These are phyloP conservation scores for Corythaeola cristata DNA, from an alignment of 2,113 vertebrate genomes.

Conservation along the genomic window DNA sequence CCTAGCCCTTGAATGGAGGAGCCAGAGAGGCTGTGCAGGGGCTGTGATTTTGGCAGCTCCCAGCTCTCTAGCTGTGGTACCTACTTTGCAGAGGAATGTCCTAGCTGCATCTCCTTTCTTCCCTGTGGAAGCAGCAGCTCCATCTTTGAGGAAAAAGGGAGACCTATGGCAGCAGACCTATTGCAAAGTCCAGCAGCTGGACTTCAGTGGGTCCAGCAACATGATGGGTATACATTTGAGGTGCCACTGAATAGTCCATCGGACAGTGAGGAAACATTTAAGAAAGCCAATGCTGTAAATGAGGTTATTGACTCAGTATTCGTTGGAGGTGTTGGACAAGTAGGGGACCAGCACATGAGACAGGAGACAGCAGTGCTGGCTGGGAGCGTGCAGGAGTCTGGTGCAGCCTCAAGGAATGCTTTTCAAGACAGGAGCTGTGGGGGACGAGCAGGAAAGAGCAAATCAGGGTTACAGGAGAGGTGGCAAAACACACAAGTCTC, in stretches of 20 bases:
- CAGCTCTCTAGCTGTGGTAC: neutral
- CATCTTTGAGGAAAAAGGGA: neutral
- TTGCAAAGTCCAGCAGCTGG: neutral
- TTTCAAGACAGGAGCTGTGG: neutral
- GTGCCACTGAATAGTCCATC: neutral
- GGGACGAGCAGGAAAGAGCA: neutral
- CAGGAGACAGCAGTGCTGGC: neutral
- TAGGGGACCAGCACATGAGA: neutral
- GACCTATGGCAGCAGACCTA: neutral
- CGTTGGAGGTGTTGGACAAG: neutral
- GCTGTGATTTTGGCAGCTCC: neutral
- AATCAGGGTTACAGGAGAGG: neutral
- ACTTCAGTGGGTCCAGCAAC: neutral
- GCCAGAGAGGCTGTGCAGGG: fast-evolving
- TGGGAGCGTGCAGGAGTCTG: neutral
- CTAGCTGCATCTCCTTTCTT: neutral
- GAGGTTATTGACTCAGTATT: neutral
- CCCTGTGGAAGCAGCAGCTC: neutral
- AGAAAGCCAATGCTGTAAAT: neutral
- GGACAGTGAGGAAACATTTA: neutral
- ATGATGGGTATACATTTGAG: neutral
- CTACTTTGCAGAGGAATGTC: neutral
- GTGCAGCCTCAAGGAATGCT: neutral
- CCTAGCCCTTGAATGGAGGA: neutral
- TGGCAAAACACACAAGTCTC: neutral